These are phyloP conservation scores for Callitettix versicolor DNA, from an alignment of 1,140 invertebrate species.

Conservation along the genomic window DNA sequence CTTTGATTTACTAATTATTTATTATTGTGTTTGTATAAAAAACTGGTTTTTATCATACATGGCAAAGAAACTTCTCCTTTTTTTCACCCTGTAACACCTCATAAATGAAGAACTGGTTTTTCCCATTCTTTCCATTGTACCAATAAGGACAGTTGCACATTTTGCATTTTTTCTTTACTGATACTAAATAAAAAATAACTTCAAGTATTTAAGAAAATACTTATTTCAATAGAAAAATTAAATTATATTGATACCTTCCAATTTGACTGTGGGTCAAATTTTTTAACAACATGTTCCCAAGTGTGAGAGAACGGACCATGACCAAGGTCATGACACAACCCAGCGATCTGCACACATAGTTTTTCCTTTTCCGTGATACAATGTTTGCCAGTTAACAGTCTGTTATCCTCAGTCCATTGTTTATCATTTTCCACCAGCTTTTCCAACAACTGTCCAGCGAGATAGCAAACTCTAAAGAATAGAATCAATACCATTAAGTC, in stretches of 20 bases:
- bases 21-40: no score
- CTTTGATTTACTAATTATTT: no score
- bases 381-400: background rate
- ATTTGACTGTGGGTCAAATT: no score
- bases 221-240: no score
- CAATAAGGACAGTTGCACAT: no score
- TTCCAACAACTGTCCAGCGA: slow-evolving; percentile 27
- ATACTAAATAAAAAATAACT: no score
- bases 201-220: no score
- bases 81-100: no score
- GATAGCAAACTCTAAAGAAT: slow-evolving; percentile 27
- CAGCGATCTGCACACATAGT: slow-evolving; percentile 43
- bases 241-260: slow-evolving; percentile 20
- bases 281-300: slow-evolving; percentile 44
- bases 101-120: no score
- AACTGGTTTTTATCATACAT: no score
- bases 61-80: no score
- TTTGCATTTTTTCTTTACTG: no score
- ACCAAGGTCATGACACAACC: slow-evolving; percentile 56
- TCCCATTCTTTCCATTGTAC: slow-evolving; percentile 33
- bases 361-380: slow-evolving; percentile 16
- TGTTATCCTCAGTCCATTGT: background rate
- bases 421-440: slow-evolving; percentile 6
- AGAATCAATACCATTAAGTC: background rate
- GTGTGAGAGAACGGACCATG: slow-evolving; percentile 55